Conservation (phyloP, 1,140 invertebrate genomes). For the Polypedilum vanderplanki region DNA sequence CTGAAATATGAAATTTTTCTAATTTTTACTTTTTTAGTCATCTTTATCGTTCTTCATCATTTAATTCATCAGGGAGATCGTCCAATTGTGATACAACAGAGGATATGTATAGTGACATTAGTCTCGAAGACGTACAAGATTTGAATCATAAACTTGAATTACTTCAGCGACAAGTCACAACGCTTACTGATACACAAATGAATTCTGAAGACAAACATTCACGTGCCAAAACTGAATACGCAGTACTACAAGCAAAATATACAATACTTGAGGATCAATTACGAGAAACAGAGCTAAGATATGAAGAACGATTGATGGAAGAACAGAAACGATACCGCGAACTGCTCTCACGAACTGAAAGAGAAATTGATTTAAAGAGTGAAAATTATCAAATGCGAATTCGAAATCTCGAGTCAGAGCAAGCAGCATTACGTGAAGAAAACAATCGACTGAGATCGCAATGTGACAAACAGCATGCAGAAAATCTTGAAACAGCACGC, state of each 20-base stretch:
- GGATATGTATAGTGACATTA: conserved; percentile 88
- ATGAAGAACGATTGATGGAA: conserved; percentile 74
- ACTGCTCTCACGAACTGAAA: conserved; percentile 66
- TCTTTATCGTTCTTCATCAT: conserved; percentile 80
- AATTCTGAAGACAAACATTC: conserved; percentile 79
- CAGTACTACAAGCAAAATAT: conserved; percentile 76
- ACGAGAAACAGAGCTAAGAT: conserved; percentile 75
- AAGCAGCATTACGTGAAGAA: conserved; percentile 69
- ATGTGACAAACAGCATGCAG: conserved; percentile 43
- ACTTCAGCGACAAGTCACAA: conserved; percentile 82
- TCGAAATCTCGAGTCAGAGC: conserved; percentile 70
- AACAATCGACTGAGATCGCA: conserved; percentile 46
- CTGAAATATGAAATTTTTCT: no score
- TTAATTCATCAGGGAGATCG: conserved; percentile 86
- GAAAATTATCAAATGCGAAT: conserved; percentile 79
- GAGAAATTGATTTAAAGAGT: conserved; percentile 78
- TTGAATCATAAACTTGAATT: conserved; percentile 86
- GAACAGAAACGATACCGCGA: conserved; percentile 81
- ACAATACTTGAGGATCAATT: conserved; percentile 88
- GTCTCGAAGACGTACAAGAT: conserved; percentile 82
- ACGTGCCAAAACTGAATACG: conserved; percentile 83
- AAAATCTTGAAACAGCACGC: conserved; percentile 44
- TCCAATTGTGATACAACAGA: conserved; percentile 79
- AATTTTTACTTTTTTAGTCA: conserved; percentile 54
- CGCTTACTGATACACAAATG: conserved; percentile 74